Conservation (phyloP, 2,797 vertebrate genomes). For the Nyctalus aviator region DNA sequence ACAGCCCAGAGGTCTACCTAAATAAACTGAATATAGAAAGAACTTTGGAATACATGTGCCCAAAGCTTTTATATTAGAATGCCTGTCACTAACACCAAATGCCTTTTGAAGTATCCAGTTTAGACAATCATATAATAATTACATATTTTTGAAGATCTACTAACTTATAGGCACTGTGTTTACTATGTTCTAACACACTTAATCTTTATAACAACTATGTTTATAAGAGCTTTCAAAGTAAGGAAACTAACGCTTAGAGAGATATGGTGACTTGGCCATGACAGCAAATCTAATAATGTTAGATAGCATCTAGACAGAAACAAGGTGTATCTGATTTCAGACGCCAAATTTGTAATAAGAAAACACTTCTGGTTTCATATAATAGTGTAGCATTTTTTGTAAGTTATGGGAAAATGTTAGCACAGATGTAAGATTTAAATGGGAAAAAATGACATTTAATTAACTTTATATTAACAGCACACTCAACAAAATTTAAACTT, state of each 20-base stretch:
- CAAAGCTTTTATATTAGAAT: background rate
- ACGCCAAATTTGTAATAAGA: conserved; percentile 4
- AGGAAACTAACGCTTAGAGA: background rate
- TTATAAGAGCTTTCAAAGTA: background rate
- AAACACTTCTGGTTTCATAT: background rate
- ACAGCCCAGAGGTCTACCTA: background rate
- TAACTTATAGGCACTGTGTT: background rate
- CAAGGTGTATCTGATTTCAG: background rate
- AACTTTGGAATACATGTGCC: background rate
- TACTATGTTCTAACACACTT: background rate
- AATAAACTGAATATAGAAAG: conserved; percentile 13
- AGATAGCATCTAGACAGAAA: background rate
- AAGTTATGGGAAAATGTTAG: background rate
- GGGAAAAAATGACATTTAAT: background rate
- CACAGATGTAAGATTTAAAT: background rate
- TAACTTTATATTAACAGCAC: background rate
- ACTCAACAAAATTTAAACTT: background rate
- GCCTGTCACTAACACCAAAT: background rate
- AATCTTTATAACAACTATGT: background rate
- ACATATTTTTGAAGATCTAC: background rate
- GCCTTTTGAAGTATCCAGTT: background rate
- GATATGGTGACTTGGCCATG: background rate
- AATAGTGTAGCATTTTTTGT: background rate
- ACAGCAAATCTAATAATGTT: background rate
- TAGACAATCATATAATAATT: background rate